phyloP scores from a whole-genome alignment of 2,888 invertebrate species.

The Norana najaformis region DNA sequence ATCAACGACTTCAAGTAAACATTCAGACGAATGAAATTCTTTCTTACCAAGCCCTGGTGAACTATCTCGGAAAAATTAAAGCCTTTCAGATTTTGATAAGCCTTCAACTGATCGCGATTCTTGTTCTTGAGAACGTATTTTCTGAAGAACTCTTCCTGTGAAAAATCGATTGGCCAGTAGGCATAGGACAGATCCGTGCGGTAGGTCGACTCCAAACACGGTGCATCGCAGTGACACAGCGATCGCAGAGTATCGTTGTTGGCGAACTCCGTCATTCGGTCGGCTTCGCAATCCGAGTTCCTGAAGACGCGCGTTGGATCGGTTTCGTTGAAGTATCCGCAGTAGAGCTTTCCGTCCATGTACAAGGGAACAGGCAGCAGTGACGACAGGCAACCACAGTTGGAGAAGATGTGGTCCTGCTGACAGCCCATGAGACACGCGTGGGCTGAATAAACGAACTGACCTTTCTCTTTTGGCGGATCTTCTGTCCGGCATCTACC shows the following conservation, averaged over 20 bases:
- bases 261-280: slow-evolving; percentile 24
- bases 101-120: slow-evolving; percentile 25
- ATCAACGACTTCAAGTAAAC: slow-evolving; percentile 32
- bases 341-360: slow-evolving; percentile 22
- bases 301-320: slow-evolving; percentile 28
- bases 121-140: slow-evolving; percentile 28
- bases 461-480: neutral
- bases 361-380: slow-evolving; percentile 24
- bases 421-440: slow-evolving; percentile 33
- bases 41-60: slow-evolving; percentile 30
- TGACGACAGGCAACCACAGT: slow-evolving; percentile 31
- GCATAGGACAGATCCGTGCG: slow-evolving; percentile 32
- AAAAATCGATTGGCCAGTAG: slow-evolving; percentile 34
- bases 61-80: slow-evolving; percentile 29
- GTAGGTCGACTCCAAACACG: slow-evolving; percentile 30
- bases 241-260: neutral
- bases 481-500: slow-evolving; percentile 23
- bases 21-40: slow-evolving; percentile 36
- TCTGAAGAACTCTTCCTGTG: slow-evolving; percentile 31
- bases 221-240: slow-evolving; percentile 30
- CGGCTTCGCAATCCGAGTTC: slow-evolving; percentile 33
- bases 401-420: slow-evolving; percentile 29
- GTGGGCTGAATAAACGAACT: slow-evolving; percentile 26
- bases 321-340: slow-evolving; percentile 31
- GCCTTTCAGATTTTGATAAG: slow-evolving; percentile 27